These are phyloP conservation scores for Leptestheria dahalacensis DNA, from an alignment of 1,140 invertebrate species.

Conservation along the genomic window DNA sequence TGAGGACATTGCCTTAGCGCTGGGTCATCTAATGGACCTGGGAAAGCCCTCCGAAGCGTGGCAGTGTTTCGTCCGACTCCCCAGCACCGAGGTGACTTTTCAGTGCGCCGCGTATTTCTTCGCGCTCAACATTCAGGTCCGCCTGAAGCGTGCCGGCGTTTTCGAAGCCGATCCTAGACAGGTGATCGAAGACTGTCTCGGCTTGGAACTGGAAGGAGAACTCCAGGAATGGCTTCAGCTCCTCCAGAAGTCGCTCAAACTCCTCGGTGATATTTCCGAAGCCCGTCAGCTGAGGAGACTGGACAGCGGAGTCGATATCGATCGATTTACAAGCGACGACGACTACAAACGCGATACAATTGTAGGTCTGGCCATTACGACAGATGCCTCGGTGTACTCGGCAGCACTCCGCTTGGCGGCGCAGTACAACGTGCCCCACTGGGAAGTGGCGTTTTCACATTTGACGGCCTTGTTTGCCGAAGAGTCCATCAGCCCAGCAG, in stretches of 20 bases:
- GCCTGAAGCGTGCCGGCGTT: neutral
- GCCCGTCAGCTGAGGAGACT: constrained; percentile 29
- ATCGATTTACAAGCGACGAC: constrained; percentile 31
- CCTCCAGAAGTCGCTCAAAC: neutral
- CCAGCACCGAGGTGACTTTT: constrained; percentile 12
- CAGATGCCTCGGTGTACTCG: constrained; percentile 9
- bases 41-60: constrained; percentile 1
- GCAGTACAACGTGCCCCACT: constrained; percentile 6
- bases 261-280: constrained; percentile 31
- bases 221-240: neutral
- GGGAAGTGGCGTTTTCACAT: constrained; percentile 14
- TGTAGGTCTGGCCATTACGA: constrained; percentile 31
- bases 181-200: neutral
- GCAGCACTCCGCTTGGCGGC: constrained; percentile 10
- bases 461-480: constrained; percentile 10
- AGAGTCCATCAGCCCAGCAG: neutral
- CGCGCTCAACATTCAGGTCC: neutral
- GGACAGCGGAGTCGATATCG: constrained; percentile 32
- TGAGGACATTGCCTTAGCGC: neutral
- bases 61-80: constrained; percentile 6
- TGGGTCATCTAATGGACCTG: constrained; percentile 7
- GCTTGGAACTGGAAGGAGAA: neutral
- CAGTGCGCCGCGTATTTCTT: constrained; percentile 10
- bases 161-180: neutral
- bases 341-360: constrained; percentile 36